These are phyloP conservation scores for Ceyx cyanopectus DNA, from an alignment of 2,113 vertebrate genomes.

Conservation along the genomic window DNA sequence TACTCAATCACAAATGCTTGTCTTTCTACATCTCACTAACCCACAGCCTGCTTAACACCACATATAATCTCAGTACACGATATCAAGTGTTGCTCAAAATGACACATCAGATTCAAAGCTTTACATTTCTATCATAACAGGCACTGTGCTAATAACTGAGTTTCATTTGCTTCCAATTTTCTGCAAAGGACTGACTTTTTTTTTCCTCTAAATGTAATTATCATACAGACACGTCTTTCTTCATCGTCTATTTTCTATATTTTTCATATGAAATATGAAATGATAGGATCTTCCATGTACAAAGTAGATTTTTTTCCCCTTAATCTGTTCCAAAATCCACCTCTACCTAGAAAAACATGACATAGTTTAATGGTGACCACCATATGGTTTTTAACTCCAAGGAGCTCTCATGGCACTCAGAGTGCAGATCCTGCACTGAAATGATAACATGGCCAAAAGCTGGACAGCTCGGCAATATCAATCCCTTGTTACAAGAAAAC, in stretches of 20 bases:
- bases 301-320: not conserved
- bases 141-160: not conserved
- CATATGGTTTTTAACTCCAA: not conserved
- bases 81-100: not conserved
- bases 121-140: not conserved
- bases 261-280: not conserved
- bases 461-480: not conserved
- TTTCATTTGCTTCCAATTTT: constrained; percentile 2
- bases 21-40: not conserved
- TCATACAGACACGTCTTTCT: not conserved
- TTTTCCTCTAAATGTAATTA: not conserved
- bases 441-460: not conserved
- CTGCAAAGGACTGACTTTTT: not conserved
- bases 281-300: not conserved
- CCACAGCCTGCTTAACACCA: not conserved
- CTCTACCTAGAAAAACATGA: not conserved
- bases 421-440: not conserved
- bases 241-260: no score
- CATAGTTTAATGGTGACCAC: not conserved
- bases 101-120: not conserved
- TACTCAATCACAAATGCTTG: not conserved
- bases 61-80: fast-evolving
- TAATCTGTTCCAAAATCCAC: not conserved
- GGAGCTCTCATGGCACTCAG: not conserved
- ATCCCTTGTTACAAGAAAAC: not conserved